Conservation (phyloP, 2,113 vertebrate species). For the Scophthalmus maximus region DNA sequence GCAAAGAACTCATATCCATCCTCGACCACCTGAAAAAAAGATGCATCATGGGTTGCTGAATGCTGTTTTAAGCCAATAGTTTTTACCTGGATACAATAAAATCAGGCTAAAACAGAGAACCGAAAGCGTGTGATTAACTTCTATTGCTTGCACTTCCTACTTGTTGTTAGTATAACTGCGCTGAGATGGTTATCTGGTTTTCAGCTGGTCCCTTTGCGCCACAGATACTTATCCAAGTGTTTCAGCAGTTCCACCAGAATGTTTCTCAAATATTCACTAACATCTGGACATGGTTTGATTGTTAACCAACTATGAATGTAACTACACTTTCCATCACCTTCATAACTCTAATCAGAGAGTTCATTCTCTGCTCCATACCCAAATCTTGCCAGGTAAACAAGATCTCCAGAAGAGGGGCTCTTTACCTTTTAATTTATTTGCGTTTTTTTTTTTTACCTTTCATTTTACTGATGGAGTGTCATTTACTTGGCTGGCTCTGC, state of each 20-base stretch:
- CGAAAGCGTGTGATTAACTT: background rate
- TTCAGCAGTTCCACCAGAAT: constrained; percentile 11
- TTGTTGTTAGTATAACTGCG: constrained; percentile 16
- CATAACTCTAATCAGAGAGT: background rate
- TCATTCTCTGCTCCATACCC: background rate
- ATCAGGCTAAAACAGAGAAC: too few species aligned
- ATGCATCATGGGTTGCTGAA: background rate
- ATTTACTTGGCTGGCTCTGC: constrained; percentile 3
- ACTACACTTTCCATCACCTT: background rate
- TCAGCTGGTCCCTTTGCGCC: background rate
- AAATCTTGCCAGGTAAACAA: background rate
- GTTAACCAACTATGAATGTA: too few species aligned
- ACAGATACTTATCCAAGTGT: background rate
- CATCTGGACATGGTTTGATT: background rate
- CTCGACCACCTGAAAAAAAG: constrained; percentile 90
- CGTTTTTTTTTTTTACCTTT: too few species aligned
- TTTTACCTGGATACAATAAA: background rate
- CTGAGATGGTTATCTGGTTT: background rate
- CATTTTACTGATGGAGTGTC: constrained; percentile 18
- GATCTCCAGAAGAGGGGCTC: too few species aligned
- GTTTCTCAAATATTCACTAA: constrained; percentile 15
- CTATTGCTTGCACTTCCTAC: background rate
- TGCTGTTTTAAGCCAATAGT: background rate
- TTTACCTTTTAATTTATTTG: too few species aligned
- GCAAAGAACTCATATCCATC: constrained; percentile 98